A percentile compares a stretch with the other conserved stretches of the same genome.
These are phyloP conservation scores for Craniophora ligustri DNA, from an alignment of 2,888 invertebrate genomes.

Conservation along the genomic window DNA sequence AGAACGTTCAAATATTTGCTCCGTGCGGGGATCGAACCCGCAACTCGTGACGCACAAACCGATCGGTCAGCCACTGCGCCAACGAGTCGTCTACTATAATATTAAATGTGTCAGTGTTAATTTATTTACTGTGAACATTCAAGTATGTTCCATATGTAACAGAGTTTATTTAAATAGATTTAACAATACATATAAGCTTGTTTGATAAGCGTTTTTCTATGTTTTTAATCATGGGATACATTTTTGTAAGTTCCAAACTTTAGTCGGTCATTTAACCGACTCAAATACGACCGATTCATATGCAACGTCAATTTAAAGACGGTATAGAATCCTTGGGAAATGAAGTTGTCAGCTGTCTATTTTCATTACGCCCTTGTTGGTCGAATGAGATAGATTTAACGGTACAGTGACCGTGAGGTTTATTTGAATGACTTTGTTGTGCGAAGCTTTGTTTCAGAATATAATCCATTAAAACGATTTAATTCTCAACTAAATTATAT, in stretches of 20 bases:
- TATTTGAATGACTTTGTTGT: conserved; percentile 34
- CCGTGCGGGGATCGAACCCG: too few species aligned
- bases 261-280: neutral
- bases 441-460: conserved; percentile 22
- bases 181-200: neutral
- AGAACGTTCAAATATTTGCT: too few species aligned
- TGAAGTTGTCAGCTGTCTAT: conserved; percentile 50
- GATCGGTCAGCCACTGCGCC: too few species aligned
- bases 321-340: conserved; percentile 30
- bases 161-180: too few species aligned
- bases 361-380: conserved; percentile 37
- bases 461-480: conserved; percentile 24
- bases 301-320: neutral
- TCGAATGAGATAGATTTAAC: conserved; percentile 26
- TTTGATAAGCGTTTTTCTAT: too few species aligned
- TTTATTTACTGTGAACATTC: too few species aligned
- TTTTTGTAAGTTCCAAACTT: neutral
- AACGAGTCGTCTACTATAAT: too few species aligned
- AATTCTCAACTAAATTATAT: conserved; percentile 6
- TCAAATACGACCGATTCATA: neutral
- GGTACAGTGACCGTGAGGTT: conserved; percentile 10
- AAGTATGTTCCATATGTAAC: too few species aligned
- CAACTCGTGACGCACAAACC: too few species aligned
- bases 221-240: too few species aligned
- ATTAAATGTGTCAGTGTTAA: too few species aligned